Percentiles rank a stretch among this genome's conserved stretches.
Evolutionary conservation across 1,140 invertebrate genomes (phyloP).

Genomic region (Belonocnema kinseyi): DNA sequence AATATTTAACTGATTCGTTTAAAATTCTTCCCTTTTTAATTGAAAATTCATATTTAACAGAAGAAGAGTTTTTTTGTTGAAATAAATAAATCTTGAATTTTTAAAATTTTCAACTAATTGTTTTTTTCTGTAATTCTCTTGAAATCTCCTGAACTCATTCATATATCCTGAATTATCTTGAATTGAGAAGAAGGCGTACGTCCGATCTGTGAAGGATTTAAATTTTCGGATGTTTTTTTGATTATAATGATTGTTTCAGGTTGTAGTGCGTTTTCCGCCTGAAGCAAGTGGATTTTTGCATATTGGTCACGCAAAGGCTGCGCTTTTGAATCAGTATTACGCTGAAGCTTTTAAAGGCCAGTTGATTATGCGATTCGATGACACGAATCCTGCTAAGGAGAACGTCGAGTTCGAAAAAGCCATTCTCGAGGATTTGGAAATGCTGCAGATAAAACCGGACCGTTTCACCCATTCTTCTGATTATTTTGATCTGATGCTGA

Average conservation of each 20-base stretch:
- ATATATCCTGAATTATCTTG: too few relatives aligned
- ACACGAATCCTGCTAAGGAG: slow-evolving; percentile 99
- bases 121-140: too few relatives aligned
- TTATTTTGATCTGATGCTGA: slow-evolving; percentile 95
- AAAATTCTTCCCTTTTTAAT: too few relatives aligned
- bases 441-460: slow-evolving; percentile 95
- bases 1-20: too few relatives aligned
- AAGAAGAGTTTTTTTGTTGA: too few relatives aligned
- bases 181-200: too few relatives aligned
- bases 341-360: slow-evolving; percentile 95
- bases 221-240: not conserved
- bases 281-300: slow-evolving; percentile 96
- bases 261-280: slow-evolving; percentile 96
- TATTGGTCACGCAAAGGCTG: slow-evolving; percentile 99
- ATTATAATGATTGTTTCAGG: slow-evolving; percentile 48
- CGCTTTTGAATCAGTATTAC: slow-evolving; percentile 98
- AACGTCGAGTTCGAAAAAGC: slow-evolving; percentile 99
- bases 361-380: slow-evolving; percentile 99
- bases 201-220: not conserved
- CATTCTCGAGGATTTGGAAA: slow-evolving; percentile 94
- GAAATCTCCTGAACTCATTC: too few relatives aligned
- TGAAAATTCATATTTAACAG: too few relatives aligned
- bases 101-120: too few relatives aligned
- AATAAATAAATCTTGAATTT: too few relatives aligned
- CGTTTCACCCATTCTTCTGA: slow-evolving; percentile 96